These are phyloP conservation scores for Noctua janthina DNA, from an alignment of 2,888 invertebrate genomes.

Conservation along the genomic window DNA sequence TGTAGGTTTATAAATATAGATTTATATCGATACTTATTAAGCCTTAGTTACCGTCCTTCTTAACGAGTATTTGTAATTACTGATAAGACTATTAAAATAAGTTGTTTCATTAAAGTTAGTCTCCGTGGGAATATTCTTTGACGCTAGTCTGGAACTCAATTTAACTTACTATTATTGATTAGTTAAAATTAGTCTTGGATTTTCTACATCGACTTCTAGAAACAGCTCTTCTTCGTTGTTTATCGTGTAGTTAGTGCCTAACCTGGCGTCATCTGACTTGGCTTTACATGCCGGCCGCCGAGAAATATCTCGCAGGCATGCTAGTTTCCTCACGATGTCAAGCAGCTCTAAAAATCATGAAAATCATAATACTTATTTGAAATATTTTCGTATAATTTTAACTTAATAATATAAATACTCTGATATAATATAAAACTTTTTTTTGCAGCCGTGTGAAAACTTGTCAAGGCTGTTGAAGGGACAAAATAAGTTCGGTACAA, in stretches of 20 bases:
- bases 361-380: too few relatives aligned
- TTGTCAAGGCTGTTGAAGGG: background rate
- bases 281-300: too few relatives aligned
- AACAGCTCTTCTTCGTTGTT: too few relatives aligned
- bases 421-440: background rate
- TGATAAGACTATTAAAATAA: background rate
- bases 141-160: background rate
- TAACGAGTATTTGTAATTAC: background rate
- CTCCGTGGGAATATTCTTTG: background rate
- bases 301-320: too few relatives aligned
- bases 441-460: background rate
- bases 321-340: too few relatives aligned
- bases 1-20: background rate
- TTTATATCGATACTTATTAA: background rate
- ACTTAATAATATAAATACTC: background rate
- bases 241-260: too few relatives aligned
- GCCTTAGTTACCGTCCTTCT: background rate
- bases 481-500: background rate
- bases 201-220: background rate
- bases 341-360: too few relatives aligned
- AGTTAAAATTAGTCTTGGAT: background rate
- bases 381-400: background rate
- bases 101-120: constrained; percentile 9
- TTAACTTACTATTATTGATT: background rate
- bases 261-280: too few relatives aligned